phyloP scores from a whole-genome alignment of 2,797 vertebrate species.

The Sternotherus odoratus region DNA sequence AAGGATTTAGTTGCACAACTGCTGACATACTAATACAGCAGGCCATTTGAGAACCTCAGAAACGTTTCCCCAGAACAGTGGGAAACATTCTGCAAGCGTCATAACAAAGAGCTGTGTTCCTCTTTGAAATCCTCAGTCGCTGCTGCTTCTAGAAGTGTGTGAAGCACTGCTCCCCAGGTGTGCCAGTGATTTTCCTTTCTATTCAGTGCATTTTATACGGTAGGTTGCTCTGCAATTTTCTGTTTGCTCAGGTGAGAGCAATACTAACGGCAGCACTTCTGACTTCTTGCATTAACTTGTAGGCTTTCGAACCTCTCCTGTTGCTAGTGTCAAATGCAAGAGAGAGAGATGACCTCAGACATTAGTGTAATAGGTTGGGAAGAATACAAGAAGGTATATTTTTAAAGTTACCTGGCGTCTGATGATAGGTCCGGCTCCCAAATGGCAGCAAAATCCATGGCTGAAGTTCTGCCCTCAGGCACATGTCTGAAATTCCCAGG shows the following conservation, averaged over 20 bases:
- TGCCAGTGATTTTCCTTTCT: conserved; percentile 28
- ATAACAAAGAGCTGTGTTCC: not conserved
- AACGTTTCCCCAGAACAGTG: conserved; percentile 32
- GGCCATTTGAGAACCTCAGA: not conserved
- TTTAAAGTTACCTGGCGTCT: not conserved
- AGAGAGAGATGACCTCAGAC: not conserved
- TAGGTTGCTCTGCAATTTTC: conserved; percentile 50
- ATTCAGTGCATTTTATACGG: not conserved
- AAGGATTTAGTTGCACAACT: conserved; percentile 49
- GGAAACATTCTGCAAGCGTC: conserved; percentile 14
- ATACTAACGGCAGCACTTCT: accelerated
- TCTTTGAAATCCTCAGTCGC: conserved; percentile 3
- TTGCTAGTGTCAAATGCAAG: not conserved
- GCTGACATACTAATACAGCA: conserved; percentile 45
- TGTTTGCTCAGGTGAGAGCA: not conserved
- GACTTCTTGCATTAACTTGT: not conserved
- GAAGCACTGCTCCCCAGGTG: conserved; percentile 2
- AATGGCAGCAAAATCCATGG: not conserved
- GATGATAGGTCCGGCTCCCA: not conserved
- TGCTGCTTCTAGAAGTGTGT: not conserved
- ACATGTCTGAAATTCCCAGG: accelerated
- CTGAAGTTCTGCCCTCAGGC: not conserved
- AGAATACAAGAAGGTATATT: not conserved
- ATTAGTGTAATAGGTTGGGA: not conserved
- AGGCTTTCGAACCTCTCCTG: not conserved